A percentile compares a stretch with the other conserved stretches of the same genome.
These are phyloP conservation scores for Mareca penelope DNA, from an alignment of 2,797 vertebrate species.

Conservation along the genomic window DNA sequence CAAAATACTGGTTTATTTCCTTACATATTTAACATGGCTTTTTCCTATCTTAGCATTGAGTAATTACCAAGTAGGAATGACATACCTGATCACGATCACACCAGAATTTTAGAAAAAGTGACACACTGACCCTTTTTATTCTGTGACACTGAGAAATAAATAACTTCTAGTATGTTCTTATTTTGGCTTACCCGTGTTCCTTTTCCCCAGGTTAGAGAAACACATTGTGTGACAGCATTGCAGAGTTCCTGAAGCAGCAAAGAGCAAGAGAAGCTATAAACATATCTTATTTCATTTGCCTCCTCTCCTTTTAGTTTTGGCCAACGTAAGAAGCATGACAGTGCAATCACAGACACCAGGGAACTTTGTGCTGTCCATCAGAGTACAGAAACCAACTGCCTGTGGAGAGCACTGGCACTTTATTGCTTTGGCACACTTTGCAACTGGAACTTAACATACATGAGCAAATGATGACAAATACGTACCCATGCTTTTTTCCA, in stretches of 20 bases:
- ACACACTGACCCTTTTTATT: not conserved
- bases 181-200: not conserved
- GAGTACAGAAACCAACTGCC: not conserved
- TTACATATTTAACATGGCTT: not conserved
- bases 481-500: not conserved
- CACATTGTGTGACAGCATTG: not conserved
- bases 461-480: not conserved
- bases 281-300: not conserved
- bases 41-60: not conserved
- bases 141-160: not conserved
- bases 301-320: not conserved
- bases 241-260: not conserved
- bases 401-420: not conserved
- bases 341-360: not conserved
- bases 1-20: not conserved
- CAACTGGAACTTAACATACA: not conserved
- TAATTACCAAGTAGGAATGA: not conserved
- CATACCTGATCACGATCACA: not conserved
- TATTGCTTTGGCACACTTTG: not conserved
- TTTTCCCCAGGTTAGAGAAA: not conserved
- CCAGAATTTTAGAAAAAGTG: not conserved
- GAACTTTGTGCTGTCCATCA: not conserved
- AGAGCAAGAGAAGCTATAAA: not conserved
- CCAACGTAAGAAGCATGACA: not conserved
- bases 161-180: not conserved